phyloP scores from a whole-genome alignment of 2,113 vertebrate species.

The Marcusenius ussheri region DNA sequence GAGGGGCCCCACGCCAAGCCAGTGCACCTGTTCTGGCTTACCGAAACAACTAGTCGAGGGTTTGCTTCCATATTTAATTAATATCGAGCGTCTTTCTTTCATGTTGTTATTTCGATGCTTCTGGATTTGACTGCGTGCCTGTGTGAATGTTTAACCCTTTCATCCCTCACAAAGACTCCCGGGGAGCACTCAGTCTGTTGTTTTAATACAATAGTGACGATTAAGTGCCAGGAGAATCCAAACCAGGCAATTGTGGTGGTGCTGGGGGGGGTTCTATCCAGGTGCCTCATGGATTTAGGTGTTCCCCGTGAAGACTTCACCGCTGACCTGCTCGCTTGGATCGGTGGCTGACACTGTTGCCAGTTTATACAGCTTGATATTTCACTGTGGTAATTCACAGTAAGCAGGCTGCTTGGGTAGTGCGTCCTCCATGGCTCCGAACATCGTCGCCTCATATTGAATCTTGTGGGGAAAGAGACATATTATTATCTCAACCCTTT shows the following conservation, averaged over 20 bases:
- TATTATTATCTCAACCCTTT: neutral
- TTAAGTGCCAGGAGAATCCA: neutral
- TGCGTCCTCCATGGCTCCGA: neutral
- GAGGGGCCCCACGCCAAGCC: neutral
- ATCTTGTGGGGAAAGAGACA: neutral
- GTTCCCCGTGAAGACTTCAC: neutral
- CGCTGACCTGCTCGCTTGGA: too few species aligned
- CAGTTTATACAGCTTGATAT: neutral
- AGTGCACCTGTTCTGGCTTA: slow-evolving; percentile 21
- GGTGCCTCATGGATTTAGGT: neutral
- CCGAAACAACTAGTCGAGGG: neutral
- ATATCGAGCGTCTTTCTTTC: slow-evolving; percentile 6
- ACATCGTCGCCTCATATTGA: neutral
- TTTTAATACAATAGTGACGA: neutral
- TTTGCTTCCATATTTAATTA: slow-evolving; percentile 1
- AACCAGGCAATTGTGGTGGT: neutral
- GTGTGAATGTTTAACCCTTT: neutral
- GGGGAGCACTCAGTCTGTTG: neutral
- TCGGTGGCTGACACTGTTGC: neutral
- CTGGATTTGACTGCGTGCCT: neutral
- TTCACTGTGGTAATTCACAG: neutral
- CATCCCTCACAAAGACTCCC: neutral
- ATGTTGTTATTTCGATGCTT: neutral
- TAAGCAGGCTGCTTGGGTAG: neutral
- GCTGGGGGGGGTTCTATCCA: too few species aligned